A percentile compares a stretch with the other conserved stretches of the same genome.
Evolutionary conservation across 2,888 invertebrate genomes (phyloP).

Genomic region (Digitonthophagus gazella): DNA sequence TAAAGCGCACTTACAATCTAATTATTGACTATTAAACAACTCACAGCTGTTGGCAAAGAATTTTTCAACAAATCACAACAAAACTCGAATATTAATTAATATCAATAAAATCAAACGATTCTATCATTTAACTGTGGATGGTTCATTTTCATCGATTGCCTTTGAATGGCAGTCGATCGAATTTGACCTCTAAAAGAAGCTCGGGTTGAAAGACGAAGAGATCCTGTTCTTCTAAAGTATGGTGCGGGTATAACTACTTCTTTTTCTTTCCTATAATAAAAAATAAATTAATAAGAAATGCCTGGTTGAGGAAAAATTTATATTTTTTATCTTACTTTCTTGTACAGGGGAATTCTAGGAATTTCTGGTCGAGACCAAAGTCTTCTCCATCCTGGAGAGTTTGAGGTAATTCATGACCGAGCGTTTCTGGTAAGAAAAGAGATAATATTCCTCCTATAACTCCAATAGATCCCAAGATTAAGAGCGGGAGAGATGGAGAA

Average conservation of each 20-base stretch:
- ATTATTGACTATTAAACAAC: background rate
- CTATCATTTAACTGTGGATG: constrained; percentile 41
- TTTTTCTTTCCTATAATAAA: constrained; percentile 44
- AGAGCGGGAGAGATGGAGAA: constrained; percentile 69
- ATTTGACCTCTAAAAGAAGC: constrained; percentile 65
- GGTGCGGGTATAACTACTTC: constrained; percentile 43
- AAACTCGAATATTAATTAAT: too few species aligned
- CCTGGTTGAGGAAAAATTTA: background rate
- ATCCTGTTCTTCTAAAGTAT: constrained; percentile 41
- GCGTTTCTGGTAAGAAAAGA: constrained; percentile 80
- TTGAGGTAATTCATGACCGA: constrained; percentile 82
- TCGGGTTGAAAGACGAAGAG: constrained; percentile 56
- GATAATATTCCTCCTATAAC: constrained; percentile 73
- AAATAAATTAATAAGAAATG: constrained; percentile 10
- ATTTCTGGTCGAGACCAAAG: constrained; percentile 75
- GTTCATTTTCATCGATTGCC: constrained; percentile 56
- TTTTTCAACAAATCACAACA: background rate
- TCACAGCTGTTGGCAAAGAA: background rate
- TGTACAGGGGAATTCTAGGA: constrained; percentile 80
- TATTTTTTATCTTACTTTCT: constrained; percentile 61
- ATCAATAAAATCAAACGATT: constrained; percentile 17
- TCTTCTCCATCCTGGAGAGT: constrained; percentile 83
- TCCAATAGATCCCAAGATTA: constrained; percentile 75
- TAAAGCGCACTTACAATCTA: background rate
- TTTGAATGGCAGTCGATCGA: constrained; percentile 59